These are phyloP conservation scores for Acanthiza pusilla DNA, from an alignment of 2,797 vertebrate genomes.

Conservation along the genomic window DNA sequence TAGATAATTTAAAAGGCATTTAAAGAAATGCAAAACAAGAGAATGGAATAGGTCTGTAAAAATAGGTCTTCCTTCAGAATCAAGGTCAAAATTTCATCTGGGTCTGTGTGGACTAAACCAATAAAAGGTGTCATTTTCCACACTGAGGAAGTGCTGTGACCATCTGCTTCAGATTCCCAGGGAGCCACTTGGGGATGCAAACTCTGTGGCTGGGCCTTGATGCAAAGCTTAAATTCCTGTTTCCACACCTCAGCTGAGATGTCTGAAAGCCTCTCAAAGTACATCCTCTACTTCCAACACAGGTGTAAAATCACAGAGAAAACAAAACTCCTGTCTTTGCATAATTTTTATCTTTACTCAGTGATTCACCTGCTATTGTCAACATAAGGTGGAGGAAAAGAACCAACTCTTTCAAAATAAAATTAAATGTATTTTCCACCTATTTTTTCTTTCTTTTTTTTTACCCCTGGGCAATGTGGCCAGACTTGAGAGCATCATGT, in stretches of 20 bases:
- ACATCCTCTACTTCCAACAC: neutral
- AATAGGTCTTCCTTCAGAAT: neutral
- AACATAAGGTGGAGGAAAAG: neutral
- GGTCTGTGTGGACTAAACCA: neutral
- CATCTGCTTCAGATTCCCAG: neutral
- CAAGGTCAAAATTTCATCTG: neutral
- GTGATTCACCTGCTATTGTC: neutral
- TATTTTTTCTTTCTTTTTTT: neutral
- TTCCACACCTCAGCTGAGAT: neutral
- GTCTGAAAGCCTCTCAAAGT: neutral
- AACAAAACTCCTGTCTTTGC: neutral
- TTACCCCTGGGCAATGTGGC: neutral
- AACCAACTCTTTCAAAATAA: neutral
- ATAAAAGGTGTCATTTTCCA: neutral
- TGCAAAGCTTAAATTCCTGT: neutral
- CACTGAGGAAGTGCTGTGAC: neutral
- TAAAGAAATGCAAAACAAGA: neutral
- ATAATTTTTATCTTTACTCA: neutral
- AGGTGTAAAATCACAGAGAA: neutral
- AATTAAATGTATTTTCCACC: neutral
- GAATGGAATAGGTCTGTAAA: neutral
- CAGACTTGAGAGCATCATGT: neutral
- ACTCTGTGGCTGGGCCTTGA: neutral
- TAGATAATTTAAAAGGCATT: fast-evolving
- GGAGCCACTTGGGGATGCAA: neutral